Evolutionary conservation across 2,113 vertebrate species (phyloP), one percentile per base, ranked within the genome.

Genomic region (Nycticebus coucang): DNA sequence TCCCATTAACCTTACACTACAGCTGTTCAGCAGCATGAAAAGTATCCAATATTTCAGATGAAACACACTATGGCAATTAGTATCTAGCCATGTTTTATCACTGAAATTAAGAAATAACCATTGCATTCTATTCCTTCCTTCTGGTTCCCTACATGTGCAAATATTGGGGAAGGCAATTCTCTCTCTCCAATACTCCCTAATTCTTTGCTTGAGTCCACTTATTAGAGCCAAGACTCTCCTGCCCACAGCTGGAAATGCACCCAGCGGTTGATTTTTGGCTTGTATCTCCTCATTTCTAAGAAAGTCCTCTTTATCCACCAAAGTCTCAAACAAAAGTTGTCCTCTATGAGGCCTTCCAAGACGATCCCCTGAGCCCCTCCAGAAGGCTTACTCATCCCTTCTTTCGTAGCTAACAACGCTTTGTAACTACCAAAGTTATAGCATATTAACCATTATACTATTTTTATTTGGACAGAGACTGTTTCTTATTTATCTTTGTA

Each of bases 1-100:
- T 3, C 50, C 50, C 26, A 24, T 62, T 85, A 53, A n/a, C 35
- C 33, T 66, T 59, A 59, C 33, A 35, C 66, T 77, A 41, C 7
- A 64, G 88, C 45, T 94, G 28, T 80, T 83, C 75, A 97, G 85
- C 4, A 62, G 37, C 19, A 9, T 60, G 55, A 86, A 91, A 94
- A 80, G 1, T 68, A 64, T 26, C 22, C 55, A 60, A 1, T 45
- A 57, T 85, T 91, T 87, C 60, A 72, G 22, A 79, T 64, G 2
- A 69, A 66, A 91, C 74, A 41, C 4, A 17, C 55, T 66, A 45
- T 12, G 33, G n/a, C 30, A 53, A 50, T 14, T 80, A 69, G 14
- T 57, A 55, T 50, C 55, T 18, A n/a, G 69, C 18, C 14, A 91
- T 41, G 11, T 85, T 79, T 60, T 37, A 85, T 85, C 41, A 71